Base-by-base conservation (phyloP, 1,140 invertebrate genomes). In the Drosophila elegans region DNA sequence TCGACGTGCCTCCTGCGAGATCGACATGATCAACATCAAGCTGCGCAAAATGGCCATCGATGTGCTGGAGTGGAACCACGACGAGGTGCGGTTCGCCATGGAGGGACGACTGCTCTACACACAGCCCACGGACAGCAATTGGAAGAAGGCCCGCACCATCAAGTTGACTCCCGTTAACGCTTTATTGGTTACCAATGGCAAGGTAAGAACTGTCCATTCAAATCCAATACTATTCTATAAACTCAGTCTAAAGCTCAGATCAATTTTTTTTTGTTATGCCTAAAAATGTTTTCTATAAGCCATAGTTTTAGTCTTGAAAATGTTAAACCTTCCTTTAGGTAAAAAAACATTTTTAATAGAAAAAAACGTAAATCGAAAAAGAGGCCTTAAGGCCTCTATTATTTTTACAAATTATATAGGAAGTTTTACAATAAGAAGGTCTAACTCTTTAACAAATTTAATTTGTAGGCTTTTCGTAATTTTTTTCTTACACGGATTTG, bases 21-120 rank as follows among this genome's bases (percentile, higher is more conserved):
- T 96, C 64, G 96, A 97, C 90, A 96, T 97, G 92, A 95, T 96
- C 71, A 97, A 97, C 90, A 97, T 97, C 72, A 96, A 97, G 93
- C 93, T 97, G 39, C 94, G 97, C 91, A 97, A 97, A 95, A 97
- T 98, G 94, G 97, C 97, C 55, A 95, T 98, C 53, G 97, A 98
- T 90, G 95, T 98, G 1, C 93, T 98, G 59, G 97, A 98, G 78
- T 98, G 98, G 98, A 96, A 96, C 92, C 97, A 98, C 79, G 97
- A 98, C 90, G 96, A 97, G 92, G 96, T 97, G 60, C 94, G 94
- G 85, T 98, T 98, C 90, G 95, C 97, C 55, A 94, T 98, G 90
- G 97, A 98, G 93, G 97, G 97, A 53, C 95, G 96, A 91, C 93
- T 98, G 68, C 93, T 97, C 49, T 97, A 96, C 90, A 96, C 97